Evolutionary conservation across 92 coral and sea anemone species (phyloP).

Genomic region (Zoanthus sansibaricus): DNA sequence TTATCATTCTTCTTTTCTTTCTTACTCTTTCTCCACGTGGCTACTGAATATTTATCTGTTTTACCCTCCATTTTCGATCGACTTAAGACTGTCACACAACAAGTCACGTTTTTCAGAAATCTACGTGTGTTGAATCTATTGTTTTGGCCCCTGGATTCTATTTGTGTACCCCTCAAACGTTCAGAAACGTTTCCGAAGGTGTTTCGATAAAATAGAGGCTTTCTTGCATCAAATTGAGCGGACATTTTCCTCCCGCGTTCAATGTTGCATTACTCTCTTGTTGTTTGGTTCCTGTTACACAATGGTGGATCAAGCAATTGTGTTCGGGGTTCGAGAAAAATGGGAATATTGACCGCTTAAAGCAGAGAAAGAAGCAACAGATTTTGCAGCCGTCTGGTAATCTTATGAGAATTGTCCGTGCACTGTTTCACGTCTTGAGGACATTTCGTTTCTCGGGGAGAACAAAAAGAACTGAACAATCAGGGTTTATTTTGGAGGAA

Average conservation of each 20-base stretch:
- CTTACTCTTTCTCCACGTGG: constrained; percentile 42
- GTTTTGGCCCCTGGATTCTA: constrained; percentile 24
- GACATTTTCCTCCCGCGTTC: neutral
- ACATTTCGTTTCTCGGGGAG: constrained; percentile 7
- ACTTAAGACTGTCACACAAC: constrained; percentile 14
- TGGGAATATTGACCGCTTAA: neutral
- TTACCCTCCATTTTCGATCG: constrained; percentile 38
- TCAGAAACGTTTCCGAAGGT: constrained; percentile 8
- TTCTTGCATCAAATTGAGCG: neutral
- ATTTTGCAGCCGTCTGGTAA: constrained; percentile 1
- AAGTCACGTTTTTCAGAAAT: constrained; percentile 40
- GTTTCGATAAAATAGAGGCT: neutral
- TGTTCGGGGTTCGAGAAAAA: neutral
- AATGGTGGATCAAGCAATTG: neutral
- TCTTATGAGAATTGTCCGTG: constrained; percentile 18
- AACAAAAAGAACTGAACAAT: constrained; percentile 23
- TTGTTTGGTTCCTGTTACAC: neutral
- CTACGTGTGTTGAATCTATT: constrained; percentile 8
- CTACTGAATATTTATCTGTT: constrained; percentile 18
- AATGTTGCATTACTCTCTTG: neutral
- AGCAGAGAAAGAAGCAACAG: constrained; percentile 5
- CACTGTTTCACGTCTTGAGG: constrained; percentile 20
- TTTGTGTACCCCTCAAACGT: neutral
- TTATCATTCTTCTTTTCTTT: constrained; percentile 48
- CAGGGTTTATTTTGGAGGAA: constrained; percentile 11